Base-by-base conservation (phyloP, 2,888 invertebrate genomes). In the Parthenolecanium corni region DNA sequence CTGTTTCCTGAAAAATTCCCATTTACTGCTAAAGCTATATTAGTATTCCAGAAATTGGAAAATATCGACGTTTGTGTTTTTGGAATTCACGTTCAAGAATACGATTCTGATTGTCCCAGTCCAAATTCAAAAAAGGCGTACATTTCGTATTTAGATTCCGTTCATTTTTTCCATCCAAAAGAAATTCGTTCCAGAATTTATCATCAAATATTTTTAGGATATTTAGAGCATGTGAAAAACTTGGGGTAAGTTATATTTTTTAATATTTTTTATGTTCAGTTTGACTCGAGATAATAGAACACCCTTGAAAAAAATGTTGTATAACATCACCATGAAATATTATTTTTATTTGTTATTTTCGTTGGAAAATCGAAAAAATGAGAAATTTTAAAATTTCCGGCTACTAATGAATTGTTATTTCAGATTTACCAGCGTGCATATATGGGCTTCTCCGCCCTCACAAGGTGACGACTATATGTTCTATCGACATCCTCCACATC, bases 71-170 rank as follows among this genome's bases (percentile, higher is more conserved):
- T 49, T 5, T 20, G 21, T 23, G 21, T 49, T 21, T 49, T 49
- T 21, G 49, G 21, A 2, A 49, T 49, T 18, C 49, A 49, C 21
- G 49, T 49, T 18, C 49, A 49, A 49, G 49, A 49, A 49, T 49
- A 49, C 23, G 49, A 49, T 49, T 23, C 21, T 11, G 49, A 18
- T 1, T 49, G 49, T 21, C 49, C 49, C 11, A 21, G 21, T 21
- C 49, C 49, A 5, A 49, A 49, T 5, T 21, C 14, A 11, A 18
- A 21, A 21, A 18, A 21, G 11, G 49, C 21, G 14, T 49, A 49
- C 14, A 20, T 49, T 49, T 49, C 49, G 21, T 49, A 49, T 21
- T 23, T 49, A 49, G 49, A 49, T 49, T 49, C 49, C 9, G 49
- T 49, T 12, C 18, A 49, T 14, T 49, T 49, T 21, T 49, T 49